Conservation (phyloP, 92 coral and sea anemone genomes). For the Pocillopora grandis region DNA sequence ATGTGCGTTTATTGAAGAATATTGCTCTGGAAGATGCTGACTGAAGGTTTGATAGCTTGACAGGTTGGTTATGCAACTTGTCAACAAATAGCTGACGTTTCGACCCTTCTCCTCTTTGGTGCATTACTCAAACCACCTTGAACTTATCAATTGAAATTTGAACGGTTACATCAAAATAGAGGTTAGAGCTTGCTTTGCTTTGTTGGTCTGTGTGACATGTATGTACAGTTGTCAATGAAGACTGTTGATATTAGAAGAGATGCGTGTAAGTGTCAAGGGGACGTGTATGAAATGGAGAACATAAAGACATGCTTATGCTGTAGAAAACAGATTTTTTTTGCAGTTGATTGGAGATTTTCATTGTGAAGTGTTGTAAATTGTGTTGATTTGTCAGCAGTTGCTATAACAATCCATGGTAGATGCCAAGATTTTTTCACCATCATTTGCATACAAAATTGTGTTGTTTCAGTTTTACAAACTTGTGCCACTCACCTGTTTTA, state of each 20-base stretch:
- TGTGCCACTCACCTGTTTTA: background rate
- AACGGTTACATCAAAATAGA: constrained; percentile 6
- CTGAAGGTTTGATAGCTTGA: background rate
- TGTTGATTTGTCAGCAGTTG: background rate
- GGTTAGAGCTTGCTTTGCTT: constrained; percentile 8
- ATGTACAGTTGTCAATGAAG: background rate
- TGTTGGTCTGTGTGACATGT: background rate
- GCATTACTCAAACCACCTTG: background rate
- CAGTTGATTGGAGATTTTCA: background rate
- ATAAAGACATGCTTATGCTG: background rate
- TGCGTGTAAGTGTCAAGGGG: background rate
- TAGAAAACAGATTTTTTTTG: background rate
- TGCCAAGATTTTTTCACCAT: background rate
- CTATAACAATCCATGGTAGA: background rate
- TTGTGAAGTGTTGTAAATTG: background rate
- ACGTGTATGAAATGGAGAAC: background rate
- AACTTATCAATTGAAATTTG: background rate
- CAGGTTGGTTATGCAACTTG: background rate
- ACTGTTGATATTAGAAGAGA: background rate
- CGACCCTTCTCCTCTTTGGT: background rate
- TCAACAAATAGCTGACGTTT: background rate
- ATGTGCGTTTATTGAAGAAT: no score
- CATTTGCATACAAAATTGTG: background rate
- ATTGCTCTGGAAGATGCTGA: background rate
- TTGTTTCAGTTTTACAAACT: background rate